These are phyloP conservation scores for Matsumyia berberina DNA, from an alignment of 2,888 invertebrate genomes.

Conservation along the genomic window DNA sequence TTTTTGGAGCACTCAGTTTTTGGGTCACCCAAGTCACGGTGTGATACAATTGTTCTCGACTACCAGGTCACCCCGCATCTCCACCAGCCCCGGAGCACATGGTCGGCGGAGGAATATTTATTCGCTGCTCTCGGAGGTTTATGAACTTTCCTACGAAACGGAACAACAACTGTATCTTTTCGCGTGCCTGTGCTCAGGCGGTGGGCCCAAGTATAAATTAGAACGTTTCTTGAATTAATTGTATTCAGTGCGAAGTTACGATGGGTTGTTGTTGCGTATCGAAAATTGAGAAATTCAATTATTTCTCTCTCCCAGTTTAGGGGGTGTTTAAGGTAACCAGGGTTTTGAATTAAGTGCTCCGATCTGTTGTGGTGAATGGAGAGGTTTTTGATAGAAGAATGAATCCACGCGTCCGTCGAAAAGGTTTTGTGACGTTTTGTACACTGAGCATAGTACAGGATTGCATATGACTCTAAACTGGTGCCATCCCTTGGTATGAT, in stretches of 20 bases:
- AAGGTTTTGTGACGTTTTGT: too few species aligned
- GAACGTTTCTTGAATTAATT: slow-evolving; percentile 42
- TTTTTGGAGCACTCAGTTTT: slow-evolving; percentile 48
- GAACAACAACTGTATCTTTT: slow-evolving; percentile 19
- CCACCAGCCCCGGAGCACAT: not conserved
- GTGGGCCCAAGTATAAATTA: slow-evolving; percentile 13
- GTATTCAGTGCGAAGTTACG: slow-evolving; percentile 15
- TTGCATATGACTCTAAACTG: too few species aligned
- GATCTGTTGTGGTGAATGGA: too few species aligned
- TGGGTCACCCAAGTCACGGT: slow-evolving; percentile 58
- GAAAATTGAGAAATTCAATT: not conserved
- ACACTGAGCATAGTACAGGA: too few species aligned
- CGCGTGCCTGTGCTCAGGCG: slow-evolving; percentile 22
- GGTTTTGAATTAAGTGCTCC: too few species aligned
- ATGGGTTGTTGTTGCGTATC: not conserved
- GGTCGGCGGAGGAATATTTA: slow-evolving; percentile 10
- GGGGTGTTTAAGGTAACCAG: too few species aligned
- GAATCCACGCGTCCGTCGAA: too few species aligned
- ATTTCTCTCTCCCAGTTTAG: not conserved
- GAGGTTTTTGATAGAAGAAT: too few species aligned
- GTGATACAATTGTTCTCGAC: slow-evolving; percentile 53
- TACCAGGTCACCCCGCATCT: not conserved
- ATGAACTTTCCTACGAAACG: slow-evolving; percentile 30
- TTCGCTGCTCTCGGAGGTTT: slow-evolving; percentile 35
- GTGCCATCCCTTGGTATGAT: too few species aligned